Evolutionary conservation across 2,797 vertebrate species (phyloP), one percentile per base, ranked within the genome.

Genomic region (Novumbra hubbsi): DNA sequence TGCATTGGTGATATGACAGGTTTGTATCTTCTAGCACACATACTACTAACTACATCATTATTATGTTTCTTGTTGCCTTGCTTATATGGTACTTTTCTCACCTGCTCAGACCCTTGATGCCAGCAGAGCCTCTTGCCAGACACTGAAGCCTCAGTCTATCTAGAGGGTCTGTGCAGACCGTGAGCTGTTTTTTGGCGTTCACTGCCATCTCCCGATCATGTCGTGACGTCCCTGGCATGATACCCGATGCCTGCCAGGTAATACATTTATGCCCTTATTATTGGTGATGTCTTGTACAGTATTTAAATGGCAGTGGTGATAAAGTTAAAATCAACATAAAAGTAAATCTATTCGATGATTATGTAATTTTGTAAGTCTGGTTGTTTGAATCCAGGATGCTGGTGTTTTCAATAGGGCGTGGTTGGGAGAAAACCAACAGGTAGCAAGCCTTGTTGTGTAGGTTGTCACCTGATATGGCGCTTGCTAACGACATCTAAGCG

Each of bases 31-130:
- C 34, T 38, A 38, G 2, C 34, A 38, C 34, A 38, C 8, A 38
- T 6, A 38, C 34, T 38, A 7, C 34, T 38, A 38, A 3, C 34
- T 38, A 38, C 34, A 38, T 38, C 2, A 38, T 38, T 38, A 2
- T 38, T 38, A 38, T 38, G 34, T 38, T 38, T 38, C 4, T 5
- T 38, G 34, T 38, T 38, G 34, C 34, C 6, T 45, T 11, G 41
- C 9, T 45, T 11, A 45, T 12, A 24, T 24, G 3, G 19, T 60
- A 21, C 24, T 67, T 48, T 38, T 70, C 85, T 85, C 83, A 99
- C 97, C 94, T 96, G 85, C 95, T 86, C n/a, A 99, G 94, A 0
- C 96, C 96, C 88, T 99, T 99, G 89, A 99, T 99, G 21, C 97
- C 97, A 0, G 96, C 90, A 0, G 96, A 98, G 0, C 96, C 97